Percentiles rank a stretch among this genome's conserved stretches.
These are phyloP conservation scores for Erebia palarica DNA, from an alignment of 2,888 invertebrate species.

Conservation along the genomic window DNA sequence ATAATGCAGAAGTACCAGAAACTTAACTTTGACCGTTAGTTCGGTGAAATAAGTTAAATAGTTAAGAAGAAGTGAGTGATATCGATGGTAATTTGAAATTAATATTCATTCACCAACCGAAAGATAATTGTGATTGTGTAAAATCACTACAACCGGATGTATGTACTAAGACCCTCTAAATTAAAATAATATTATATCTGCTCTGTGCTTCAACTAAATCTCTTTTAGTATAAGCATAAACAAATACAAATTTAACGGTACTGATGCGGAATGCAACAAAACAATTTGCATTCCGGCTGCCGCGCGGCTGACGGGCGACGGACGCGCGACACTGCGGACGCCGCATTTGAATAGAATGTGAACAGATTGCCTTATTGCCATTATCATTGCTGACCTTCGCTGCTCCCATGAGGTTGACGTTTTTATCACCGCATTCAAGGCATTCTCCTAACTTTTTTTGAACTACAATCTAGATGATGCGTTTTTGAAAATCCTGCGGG, in stretches of 20 bases:
- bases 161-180: too few relatives aligned
- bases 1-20: too few relatives aligned
- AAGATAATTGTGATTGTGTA: too few relatives aligned
- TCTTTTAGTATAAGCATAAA: conserved; percentile 43
- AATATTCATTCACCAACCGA: too few relatives aligned
- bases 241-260: conserved; percentile 80
- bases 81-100: too few relatives aligned
- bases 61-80: too few relatives aligned
- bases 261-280: conserved; percentile 72
- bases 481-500: too few relatives aligned
- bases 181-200: background rate
- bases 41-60: too few relatives aligned
- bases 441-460: background rate
- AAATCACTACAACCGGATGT: too few relatives aligned
- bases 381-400: conserved; percentile 39
- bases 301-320: conserved; percentile 52
- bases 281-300: conserved; percentile 64
- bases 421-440: background rate
- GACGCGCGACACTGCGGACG: conserved; percentile 35
- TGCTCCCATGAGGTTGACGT: background rate
- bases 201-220: background rate
- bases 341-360: conserved; percentile 65
- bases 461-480: too few relatives aligned
- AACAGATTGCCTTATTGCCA: conserved; percentile 37
- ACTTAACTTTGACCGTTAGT: too few relatives aligned